Conservation (phyloP, 2,113 vertebrate genomes). For the Anhinga anhinga region DNA sequence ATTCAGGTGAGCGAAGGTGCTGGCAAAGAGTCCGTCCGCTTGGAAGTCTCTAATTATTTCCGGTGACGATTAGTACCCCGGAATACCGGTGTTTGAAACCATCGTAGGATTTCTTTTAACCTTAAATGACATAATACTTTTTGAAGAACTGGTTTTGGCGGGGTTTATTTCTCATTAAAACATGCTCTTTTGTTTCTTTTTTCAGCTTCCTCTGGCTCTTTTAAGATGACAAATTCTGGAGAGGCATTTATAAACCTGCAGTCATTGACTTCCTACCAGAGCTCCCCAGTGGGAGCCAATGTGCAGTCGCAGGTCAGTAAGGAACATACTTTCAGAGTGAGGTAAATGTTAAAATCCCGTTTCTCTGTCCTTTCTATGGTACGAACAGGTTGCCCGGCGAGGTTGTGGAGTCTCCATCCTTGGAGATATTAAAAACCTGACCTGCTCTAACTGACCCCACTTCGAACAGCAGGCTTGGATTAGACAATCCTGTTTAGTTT, state of each 20-base stretch:
- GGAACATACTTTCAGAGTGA: not conserved
- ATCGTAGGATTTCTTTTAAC: not conserved
- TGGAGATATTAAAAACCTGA: not conserved
- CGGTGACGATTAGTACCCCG: not conserved
- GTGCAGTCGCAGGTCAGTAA: conserved; percentile 45
- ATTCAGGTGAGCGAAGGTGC: conserved; percentile 73
- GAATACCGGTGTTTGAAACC: fast-evolving
- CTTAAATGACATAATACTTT: no score
- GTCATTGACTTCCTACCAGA: conserved; percentile 51
- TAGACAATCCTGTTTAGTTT: not conserved
- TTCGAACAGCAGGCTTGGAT: not conserved
- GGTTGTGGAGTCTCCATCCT: not conserved
- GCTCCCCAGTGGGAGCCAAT: conserved; percentile 21
- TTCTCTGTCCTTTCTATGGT: not conserved
- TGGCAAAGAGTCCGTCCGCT: not conserved
- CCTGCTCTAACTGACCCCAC: not conserved
- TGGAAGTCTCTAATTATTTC: not conserved
- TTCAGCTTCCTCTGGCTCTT: conserved; percentile 59
- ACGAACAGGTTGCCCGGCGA: not conserved
- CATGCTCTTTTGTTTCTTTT: not conserved
- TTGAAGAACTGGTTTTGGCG: not conserved
- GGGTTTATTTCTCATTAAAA: not conserved
- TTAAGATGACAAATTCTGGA: conserved; percentile 50
- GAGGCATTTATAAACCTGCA: conserved; percentile 51
- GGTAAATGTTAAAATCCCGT: not conserved